Evolutionary conservation across 2,113 vertebrate genomes (phyloP).

Genomic region (Nematolebias whitei): DNA sequence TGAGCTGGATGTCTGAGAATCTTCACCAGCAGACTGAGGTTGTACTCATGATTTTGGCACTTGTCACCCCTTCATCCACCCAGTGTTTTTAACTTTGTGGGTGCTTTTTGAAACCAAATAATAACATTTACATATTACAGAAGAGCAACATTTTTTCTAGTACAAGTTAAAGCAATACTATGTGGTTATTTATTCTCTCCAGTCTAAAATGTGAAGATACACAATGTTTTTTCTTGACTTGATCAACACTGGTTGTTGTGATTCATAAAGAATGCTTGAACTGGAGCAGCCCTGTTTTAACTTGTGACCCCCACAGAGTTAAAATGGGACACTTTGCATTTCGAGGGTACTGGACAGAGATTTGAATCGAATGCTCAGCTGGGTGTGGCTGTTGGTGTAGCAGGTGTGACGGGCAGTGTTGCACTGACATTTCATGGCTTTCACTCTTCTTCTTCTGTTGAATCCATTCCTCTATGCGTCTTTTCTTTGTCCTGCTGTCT

Average conservation of each 20-base stretch:
- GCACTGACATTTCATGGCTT: not conserved
- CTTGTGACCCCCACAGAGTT: conserved; percentile 33
- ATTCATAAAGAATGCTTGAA: no score
- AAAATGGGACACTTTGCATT: conserved; percentile 20
- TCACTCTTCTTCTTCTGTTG: conserved; percentile 10
- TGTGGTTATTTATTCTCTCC: not conserved
- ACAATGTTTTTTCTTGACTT: no score
- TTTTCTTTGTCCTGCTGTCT: conserved; percentile 32
- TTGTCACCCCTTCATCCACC: not conserved
- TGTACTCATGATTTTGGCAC: conserved; percentile 31
- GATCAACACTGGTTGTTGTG: no score
- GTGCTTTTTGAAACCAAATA: not conserved
- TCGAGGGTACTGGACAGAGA: conserved; percentile 6
- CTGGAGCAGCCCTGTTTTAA: not conserved
- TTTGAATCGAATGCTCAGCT: conserved; percentile 15
- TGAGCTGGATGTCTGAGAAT: no score
- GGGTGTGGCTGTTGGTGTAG: conserved; percentile 8
- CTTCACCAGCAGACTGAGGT: no score
- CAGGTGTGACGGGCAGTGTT: conserved; percentile 2
- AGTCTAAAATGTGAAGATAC: no score
- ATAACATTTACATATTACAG: not conserved
- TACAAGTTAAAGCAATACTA: conserved; percentile 3
- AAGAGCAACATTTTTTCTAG: no score
- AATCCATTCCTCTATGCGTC: not conserved
- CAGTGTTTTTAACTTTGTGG: conserved; percentile 54